phyloP scores from a whole-genome alignment of 2,797 vertebrate genomes.

The Botia kubotai region DNA sequence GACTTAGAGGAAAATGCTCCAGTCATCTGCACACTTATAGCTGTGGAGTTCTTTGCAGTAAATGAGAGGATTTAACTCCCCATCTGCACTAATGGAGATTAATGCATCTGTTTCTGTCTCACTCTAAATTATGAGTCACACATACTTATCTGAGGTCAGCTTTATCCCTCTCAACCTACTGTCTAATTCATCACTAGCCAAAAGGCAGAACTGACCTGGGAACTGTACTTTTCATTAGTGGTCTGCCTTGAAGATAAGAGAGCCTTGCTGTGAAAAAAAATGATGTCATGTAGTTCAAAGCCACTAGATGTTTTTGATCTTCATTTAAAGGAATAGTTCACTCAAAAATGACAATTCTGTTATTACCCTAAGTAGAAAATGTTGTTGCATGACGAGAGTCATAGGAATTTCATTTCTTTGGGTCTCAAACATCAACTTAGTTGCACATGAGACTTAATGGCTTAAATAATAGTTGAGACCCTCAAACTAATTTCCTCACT shows the following conservation, averaged over 20 bases:
- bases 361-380: too few relatives aligned
- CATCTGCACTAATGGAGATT: constrained; percentile 74
- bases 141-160: constrained; percentile 35
- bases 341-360: not conserved
- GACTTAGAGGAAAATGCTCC: not conserved
- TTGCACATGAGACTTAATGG: not conserved
- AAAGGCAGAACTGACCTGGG: constrained; percentile 14
- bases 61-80: constrained; percentile 65
- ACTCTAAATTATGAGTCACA: constrained; percentile 44
- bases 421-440: not conserved
- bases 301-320: constrained; percentile 20
- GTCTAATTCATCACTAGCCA: constrained; percentile 12
- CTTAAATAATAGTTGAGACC: not conserved
- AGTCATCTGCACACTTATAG: constrained; percentile 11
- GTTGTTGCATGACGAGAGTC: not conserved
- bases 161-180: not conserved
- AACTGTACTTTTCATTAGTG: constrained; percentile 1
- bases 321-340: not conserved
- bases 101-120: constrained; percentile 66
- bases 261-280: not conserved
- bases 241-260: not conserved
- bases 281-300: constrained; percentile 7
- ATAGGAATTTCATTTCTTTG: not conserved
- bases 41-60: constrained; percentile 50
- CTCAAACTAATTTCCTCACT: not conserved